phyloP scores from a whole-genome alignment of 1,140 invertebrate genomes.

The Oscheius sp. region DNA sequence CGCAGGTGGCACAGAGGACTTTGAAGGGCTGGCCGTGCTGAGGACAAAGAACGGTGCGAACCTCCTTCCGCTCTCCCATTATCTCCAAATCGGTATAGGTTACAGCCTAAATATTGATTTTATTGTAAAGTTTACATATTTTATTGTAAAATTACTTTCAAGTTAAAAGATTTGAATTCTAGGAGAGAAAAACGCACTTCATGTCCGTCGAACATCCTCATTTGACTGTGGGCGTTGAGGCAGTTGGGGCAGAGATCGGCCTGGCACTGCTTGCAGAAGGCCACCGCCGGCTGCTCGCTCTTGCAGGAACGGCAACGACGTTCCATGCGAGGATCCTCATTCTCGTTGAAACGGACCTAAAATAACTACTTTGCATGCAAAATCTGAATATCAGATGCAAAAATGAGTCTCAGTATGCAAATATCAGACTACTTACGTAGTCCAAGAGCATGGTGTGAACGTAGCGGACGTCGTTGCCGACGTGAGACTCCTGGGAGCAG shows the following conservation, averaged over 20 bases:
- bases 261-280: conserved; percentile 64
- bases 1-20: conserved; percentile 27
- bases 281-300: conserved; percentile 73
- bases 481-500: conserved; percentile 48
- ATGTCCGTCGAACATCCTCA: conserved; percentile 65
- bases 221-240: conserved; percentile 83
- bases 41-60: conserved; percentile 22
- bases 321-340: conserved; percentile 27
- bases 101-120: not conserved
- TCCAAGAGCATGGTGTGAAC: conserved; percentile 54
- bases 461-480: conserved; percentile 55
- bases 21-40: conserved; percentile 17
- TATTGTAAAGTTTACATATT: not conserved
- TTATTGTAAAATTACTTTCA: not conserved
- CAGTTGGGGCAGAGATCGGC: conserved; percentile 77
- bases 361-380: conserved; percentile 3
- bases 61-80: not conserved
- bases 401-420: conserved; percentile 4
- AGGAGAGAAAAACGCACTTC: conserved; percentile 28
- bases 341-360: conserved; percentile 22
- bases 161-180: not conserved
- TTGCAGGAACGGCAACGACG: conserved; percentile 49
- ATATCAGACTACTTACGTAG: conserved; percentile 37
- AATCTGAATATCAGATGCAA: conserved; percentile 11
- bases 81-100: conserved; percentile 18